Percentiles rank a stretch among this genome's conserved stretches.
Conservation (phyloP, 2,797 vertebrate species). For the Syngnathus acus region DNA sequence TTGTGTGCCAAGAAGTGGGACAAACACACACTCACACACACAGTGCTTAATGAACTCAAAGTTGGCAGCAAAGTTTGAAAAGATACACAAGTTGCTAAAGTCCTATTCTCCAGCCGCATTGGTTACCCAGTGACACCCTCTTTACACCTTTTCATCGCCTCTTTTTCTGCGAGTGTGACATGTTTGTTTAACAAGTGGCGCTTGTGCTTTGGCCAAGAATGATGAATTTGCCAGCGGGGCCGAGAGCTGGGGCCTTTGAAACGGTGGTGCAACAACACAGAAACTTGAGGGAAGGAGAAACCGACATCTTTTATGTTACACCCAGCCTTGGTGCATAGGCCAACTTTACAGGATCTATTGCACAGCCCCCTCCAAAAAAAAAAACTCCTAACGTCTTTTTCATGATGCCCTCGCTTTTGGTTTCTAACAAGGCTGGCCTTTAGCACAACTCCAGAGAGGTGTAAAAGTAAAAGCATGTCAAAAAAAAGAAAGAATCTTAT, state of each 20-base stretch:
- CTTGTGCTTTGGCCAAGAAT: conserved; percentile 73
- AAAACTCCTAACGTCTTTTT: conserved; percentile 43
- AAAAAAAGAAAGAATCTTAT: conserved; percentile 59
- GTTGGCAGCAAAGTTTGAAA: conserved; percentile 42
- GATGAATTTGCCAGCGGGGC: conserved; percentile 75
- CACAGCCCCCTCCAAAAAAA: conserved; percentile 50
- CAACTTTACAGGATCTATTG: conserved; percentile 67
- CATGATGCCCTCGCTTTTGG: conserved; percentile 46
- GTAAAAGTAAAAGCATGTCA: conserved; percentile 66
- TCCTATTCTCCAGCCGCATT: conserved; percentile 26
- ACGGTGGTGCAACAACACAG: conserved; percentile 20
- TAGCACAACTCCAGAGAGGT: conserved; percentile 58
- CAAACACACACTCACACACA: conserved; percentile 26
- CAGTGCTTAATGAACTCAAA: conserved; percentile 48
- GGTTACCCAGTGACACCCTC: conserved; percentile 33
- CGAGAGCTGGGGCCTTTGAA: conserved; percentile 50
- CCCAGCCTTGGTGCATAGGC: conserved; percentile 63
- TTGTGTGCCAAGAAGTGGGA: not conserved
- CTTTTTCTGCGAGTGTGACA: conserved; percentile 57
- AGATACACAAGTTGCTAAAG: conserved; percentile 39
- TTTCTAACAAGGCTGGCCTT: conserved; percentile 60
- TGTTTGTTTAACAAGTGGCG: conserved; percentile 71
- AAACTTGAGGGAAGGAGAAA: conserved; percentile 58
- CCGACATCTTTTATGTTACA: conserved; percentile 66
- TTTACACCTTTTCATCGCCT: conserved; percentile 26